phyloP scores from a whole-genome alignment of 2,797 vertebrate species.

The Poecile montanus region DNA sequence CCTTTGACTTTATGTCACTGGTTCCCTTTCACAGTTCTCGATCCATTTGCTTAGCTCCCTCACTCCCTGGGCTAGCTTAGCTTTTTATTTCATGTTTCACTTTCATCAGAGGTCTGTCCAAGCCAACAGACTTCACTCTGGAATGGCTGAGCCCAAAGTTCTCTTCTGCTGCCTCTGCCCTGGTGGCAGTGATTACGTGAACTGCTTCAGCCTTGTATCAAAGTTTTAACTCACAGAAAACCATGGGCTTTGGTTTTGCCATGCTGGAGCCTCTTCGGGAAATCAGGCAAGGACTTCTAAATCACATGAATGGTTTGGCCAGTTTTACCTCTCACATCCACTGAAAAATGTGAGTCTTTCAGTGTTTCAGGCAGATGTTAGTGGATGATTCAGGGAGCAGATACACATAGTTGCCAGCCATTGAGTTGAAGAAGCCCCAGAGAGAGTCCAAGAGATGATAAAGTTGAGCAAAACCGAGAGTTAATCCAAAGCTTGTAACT shows the following conservation, averaged over 20 bases:
- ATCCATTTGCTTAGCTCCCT: background rate
- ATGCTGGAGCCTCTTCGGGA: background rate
- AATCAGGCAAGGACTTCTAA: background rate
- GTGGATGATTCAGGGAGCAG: constrained; percentile 31
- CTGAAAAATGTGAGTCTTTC: background rate
- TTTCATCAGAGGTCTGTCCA: background rate
- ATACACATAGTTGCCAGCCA: constrained; percentile 29
- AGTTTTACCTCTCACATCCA: background rate
- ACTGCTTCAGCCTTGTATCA: background rate
- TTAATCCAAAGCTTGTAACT: constrained; percentile 34
- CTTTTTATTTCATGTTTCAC: background rate
- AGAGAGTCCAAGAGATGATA: constrained; percentile 21
- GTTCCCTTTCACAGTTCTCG: background rate
- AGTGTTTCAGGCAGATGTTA: constrained; percentile 48
- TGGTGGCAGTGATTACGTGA: background rate
- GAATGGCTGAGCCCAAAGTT: background rate
- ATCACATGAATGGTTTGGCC: background rate
- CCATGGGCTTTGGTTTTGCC: background rate
- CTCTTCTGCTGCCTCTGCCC: background rate
- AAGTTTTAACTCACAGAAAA: background rate
- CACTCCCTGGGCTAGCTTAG: background rate
- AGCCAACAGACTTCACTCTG: background rate
- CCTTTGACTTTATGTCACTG: background rate
- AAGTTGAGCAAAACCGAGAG: constrained; percentile 36
- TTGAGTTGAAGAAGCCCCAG: constrained; percentile 25